Evolutionary conservation across 2,113 vertebrate species (phyloP).

Genomic region (Rhinopomastus cyanomelas): DNA sequence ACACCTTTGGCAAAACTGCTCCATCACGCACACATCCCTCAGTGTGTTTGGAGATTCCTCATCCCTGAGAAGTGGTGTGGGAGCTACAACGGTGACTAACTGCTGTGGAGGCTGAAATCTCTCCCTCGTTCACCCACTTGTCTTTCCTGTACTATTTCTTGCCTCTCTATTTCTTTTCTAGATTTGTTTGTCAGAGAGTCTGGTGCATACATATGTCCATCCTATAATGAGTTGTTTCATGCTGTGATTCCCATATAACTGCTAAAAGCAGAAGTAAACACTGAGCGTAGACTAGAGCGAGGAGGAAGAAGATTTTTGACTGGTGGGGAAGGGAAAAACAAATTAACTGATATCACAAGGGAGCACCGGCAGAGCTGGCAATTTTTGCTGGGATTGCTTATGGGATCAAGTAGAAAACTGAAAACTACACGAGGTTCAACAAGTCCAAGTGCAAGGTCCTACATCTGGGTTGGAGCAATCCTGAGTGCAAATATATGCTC

Average conservation of each 20-base stretch:
- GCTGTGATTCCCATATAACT: neutral
- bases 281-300: neutral
- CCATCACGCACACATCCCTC: neutral
- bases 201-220: neutral
- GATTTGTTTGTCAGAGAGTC: neutral
- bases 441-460: too few species aligned
- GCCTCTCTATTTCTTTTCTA: neutral
- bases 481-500: too few species aligned
- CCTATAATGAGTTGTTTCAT: neutral
- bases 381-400: too few species aligned
- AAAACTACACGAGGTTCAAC: too few species aligned
- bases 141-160: neutral
- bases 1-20: neutral
- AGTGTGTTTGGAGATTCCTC: neutral
- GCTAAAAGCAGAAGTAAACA: neutral
- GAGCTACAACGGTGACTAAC: neutral
- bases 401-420: too few species aligned
- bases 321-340: neutral
- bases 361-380: neutral
- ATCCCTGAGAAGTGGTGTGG: neutral
- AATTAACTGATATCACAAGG: neutral
- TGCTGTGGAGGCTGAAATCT: neutral
- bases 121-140: neutral
- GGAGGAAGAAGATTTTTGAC: neutral
- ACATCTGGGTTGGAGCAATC: too few species aligned